phyloP scores from a whole-genome alignment of 2,888 invertebrate species.

The Serripes groenlandicus region DNA sequence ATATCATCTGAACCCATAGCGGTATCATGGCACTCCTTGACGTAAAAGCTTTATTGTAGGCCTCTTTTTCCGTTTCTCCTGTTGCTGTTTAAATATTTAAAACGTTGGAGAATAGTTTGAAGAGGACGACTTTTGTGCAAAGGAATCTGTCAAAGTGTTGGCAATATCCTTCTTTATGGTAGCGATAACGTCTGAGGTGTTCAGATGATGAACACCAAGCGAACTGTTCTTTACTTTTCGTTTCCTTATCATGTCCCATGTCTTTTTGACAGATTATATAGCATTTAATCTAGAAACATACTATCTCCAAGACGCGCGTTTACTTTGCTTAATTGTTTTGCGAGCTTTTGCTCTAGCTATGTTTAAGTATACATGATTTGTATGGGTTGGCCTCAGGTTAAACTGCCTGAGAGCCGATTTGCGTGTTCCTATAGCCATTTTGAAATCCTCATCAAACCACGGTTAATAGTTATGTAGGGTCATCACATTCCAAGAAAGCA shows the following conservation, averaged over 20 bases:
- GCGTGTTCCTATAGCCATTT: background rate
- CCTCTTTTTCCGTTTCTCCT: background rate
- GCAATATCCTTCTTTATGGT: background rate
- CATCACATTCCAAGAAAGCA: background rate
- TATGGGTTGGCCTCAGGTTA: background rate
- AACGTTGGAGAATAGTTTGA: background rate
- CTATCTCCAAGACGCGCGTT: too few relatives aligned
- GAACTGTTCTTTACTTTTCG: too few relatives aligned
- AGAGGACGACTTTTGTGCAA: background rate
- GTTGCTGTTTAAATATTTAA: background rate
- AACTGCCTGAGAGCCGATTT: background rate
- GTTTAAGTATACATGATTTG: background rate
- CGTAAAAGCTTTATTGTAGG: background rate
- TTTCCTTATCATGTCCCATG: background rate
- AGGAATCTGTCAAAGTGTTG: background rate
- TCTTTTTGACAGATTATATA: background rate
- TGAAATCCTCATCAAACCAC: background rate
- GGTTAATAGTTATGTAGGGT: background rate
- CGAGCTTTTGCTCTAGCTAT: background rate
- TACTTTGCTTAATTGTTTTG: too few relatives aligned
- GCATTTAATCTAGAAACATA: background rate
- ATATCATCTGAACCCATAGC: slow-evolving; percentile 35
- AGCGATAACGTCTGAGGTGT: background rate
- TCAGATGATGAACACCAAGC: background rate
- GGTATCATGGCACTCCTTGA: background rate